Conservation (phyloP, 2,113 vertebrate species). For the Myocastor coypus region DNA sequence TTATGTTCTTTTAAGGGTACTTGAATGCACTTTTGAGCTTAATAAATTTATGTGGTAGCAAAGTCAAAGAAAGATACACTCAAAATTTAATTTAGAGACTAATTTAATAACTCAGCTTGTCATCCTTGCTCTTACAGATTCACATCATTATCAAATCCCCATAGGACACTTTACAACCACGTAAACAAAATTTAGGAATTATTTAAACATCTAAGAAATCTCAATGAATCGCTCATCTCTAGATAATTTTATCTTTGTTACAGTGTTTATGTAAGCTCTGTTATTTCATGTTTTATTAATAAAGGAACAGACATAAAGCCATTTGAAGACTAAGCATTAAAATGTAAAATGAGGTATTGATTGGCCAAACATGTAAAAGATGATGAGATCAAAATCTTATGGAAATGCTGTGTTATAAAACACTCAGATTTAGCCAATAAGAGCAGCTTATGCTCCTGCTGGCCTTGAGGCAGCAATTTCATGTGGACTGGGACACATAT, state of each 20-base stretch:
- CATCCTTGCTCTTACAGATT: constrained; percentile 57
- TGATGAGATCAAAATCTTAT: not conserved
- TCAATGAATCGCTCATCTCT: not conserved
- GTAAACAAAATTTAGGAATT: constrained; percentile 55
- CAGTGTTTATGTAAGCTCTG: not conserved
- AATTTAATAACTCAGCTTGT: constrained; percentile 77
- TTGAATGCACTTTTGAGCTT: constrained; percentile 55
- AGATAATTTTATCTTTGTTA: not conserved
- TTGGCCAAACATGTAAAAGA: not conserved
- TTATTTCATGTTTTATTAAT: not conserved
- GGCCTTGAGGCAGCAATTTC: not conserved
- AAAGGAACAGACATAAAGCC: not conserved
- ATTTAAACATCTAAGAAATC: constrained; percentile 49
- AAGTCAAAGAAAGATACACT: constrained; percentile 61
- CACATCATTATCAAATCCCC: constrained; percentile 56
- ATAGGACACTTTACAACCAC: constrained; percentile 66
- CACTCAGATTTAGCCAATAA: not conserved
- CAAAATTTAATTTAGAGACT: constrained; percentile 75
- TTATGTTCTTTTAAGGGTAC: not conserved
- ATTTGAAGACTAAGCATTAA: not conserved
- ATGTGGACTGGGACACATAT: not conserved
- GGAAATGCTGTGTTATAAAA: not conserved
- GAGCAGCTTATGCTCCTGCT: not conserved
- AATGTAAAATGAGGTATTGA: not conserved
- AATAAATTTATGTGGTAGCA: not conserved